Evolutionary conservation across 2,113 vertebrate species (phyloP).

Genomic region (Hydrochoerus hydrochaeris): DNA sequence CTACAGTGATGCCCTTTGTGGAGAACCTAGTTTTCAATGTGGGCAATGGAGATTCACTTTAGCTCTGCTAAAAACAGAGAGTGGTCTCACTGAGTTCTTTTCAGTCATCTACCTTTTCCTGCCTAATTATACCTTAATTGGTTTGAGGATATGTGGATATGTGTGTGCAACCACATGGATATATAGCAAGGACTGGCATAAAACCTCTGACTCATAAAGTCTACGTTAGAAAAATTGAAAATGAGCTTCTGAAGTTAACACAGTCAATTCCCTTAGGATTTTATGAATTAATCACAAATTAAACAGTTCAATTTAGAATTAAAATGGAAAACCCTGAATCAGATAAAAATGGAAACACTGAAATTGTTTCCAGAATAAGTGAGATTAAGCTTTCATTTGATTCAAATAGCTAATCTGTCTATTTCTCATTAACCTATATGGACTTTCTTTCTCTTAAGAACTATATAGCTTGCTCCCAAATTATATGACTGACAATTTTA

Average conservation of each 20-base stretch:
- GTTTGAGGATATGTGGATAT: background rate
- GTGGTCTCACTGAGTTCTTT: background rate
- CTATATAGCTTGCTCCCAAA: background rate
- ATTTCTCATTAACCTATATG: background rate
- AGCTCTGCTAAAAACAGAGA: background rate
- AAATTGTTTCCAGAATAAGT: conserved; percentile 47
- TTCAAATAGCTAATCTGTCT: background rate
- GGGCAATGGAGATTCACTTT: background rate
- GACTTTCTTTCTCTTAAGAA: conserved; percentile 19
- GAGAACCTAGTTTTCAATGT: background rate
- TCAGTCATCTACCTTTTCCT: background rate
- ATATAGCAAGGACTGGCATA: background rate
- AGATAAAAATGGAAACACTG: background rate
- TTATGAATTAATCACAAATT: conserved; percentile 50
- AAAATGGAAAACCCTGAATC: conserved; percentile 7
- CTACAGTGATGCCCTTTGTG: background rate
- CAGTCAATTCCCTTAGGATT: background rate
- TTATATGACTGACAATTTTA: background rate
- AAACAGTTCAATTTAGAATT: conserved; percentile 29
- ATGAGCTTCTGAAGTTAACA: background rate
- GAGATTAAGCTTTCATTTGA: conserved; percentile 42
- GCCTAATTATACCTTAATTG: background rate
- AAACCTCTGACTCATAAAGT: conserved; percentile 23
- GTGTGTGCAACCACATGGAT: background rate
- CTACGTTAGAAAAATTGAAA: conserved; percentile 17